These are phyloP conservation scores for Pogonomyrmex californicus DNA, from an alignment of 1,140 invertebrate genomes.

Conservation along the genomic window DNA sequence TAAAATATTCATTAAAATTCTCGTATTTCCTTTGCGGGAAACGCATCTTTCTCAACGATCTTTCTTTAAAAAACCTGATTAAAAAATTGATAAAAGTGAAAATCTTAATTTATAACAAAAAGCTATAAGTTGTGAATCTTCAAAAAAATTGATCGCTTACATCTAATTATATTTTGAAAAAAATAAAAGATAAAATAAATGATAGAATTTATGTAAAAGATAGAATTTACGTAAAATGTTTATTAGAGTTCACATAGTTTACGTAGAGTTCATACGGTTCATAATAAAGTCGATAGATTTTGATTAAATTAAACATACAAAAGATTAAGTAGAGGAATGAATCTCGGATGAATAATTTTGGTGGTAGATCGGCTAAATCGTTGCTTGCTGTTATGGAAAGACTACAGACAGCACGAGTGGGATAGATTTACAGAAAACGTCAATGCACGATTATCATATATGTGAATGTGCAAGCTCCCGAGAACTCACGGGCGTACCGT, in stretches of 20 bases:
- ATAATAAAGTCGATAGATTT: neutral
- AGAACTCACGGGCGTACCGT: slow-evolving; percentile 66
- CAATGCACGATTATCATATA: slow-evolving; percentile 76
- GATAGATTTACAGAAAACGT: slow-evolving; percentile 65
- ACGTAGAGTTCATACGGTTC: no score
- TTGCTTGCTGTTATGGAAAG: slow-evolving; percentile 57
- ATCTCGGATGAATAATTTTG: slow-evolving; percentile 30
- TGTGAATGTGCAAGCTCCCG: slow-evolving; percentile 73
- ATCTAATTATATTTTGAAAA: neutral
- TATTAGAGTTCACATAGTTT: neutral
- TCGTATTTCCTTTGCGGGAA: neutral
- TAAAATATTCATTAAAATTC: neutral
- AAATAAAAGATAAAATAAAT: no score
- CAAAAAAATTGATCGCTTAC: neutral
- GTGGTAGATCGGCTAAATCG: slow-evolving; percentile 63
- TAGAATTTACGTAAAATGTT: neutral
- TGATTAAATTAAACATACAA: neutral
- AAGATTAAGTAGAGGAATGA: neutral
- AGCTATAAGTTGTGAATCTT: neutral
- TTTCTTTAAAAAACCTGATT: slow-evolving; percentile 4
- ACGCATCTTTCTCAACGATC: neutral
- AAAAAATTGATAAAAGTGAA: neutral
- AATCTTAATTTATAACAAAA: slow-evolving; percentile 3
- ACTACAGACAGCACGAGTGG: slow-evolving; percentile 69
- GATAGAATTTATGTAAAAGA: neutral